Base-by-base conservation (phyloP, 2,888 invertebrate species). In the Athetis lepigone region DNA sequence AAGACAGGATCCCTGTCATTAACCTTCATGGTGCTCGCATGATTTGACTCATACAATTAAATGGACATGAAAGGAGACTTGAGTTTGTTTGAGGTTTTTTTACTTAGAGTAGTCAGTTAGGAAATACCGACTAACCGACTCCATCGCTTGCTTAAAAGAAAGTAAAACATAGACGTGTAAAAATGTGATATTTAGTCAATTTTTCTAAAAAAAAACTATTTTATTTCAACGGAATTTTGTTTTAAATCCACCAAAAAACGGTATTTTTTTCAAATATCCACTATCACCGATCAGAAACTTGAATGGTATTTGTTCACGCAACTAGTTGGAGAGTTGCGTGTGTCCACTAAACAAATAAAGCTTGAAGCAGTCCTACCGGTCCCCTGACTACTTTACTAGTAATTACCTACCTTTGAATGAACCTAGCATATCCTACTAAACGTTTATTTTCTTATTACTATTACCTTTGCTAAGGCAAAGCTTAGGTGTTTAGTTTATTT, bases 301-400 rank as follows among this genome's bases (percentile, higher is more conserved):
- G 16, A 61, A 40, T 23, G 13, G 13, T 63, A 50, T 62, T 63
- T 45, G 33, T 40, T 46, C 37, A 50, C 21, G 36, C 5, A 18
- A 33, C 13, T 23, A 46, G 40, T 39, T 13, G 36, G 33, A 7
- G 25, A 45, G 40, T 50, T 40, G 23, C 29, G 56, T 57, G 50
- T 69, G 37, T 56, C 43, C 33, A 42, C 42, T 52, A 40, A 72
- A 60, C 59, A 71, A 75, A 75, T 71, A 66, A n/a, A 7, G n/a
- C 21, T 71, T 46, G 50, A 75, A 46, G 71, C 21, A 9, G 74
- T 63, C 45, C 50, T 63, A 75, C 74, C 76, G 76, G 74, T 76
- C 59, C 36, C 40, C 9, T 55, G 39, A 54, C 73, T 54, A 33
- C 55, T 54, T 45, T 46, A 42, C 36, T 27, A 13, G 43, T 70